phyloP scores from a whole-genome alignment of 2,888 invertebrate species.

The Cephus runcator region DNA sequence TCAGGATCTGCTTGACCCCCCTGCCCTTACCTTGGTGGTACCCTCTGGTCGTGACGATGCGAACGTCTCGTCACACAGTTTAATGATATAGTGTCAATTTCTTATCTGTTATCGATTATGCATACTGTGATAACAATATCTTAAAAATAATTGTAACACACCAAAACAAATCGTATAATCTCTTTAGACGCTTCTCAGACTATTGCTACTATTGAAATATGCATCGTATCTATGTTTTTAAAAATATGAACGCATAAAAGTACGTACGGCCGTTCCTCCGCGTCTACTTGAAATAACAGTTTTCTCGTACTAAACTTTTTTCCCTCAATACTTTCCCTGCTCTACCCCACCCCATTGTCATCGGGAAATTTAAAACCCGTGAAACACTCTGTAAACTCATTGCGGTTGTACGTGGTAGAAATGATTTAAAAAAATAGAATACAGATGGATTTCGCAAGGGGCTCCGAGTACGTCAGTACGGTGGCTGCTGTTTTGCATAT shows the following conservation, averaged over 20 bases:
- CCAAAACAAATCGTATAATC: not conserved
- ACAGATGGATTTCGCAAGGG: slow-evolving; percentile 28
- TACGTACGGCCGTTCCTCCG: too few species aligned
- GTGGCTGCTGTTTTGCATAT: not conserved
- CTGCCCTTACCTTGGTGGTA: too few species aligned
- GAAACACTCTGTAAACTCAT: not conserved
- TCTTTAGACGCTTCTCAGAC: not conserved
- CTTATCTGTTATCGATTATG: too few species aligned
- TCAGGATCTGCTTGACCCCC: too few species aligned
- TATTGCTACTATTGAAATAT: not conserved
- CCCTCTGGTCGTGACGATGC: too few species aligned
- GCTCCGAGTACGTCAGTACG: not conserved
- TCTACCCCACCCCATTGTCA: too few species aligned
- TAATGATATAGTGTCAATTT: too few species aligned
- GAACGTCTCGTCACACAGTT: too few species aligned
- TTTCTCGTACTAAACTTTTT: too few species aligned
- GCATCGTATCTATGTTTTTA: not conserved
- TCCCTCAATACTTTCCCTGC: too few species aligned
- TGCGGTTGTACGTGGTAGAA: not conserved
- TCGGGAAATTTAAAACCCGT: not conserved
- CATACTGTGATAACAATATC: too few species aligned
- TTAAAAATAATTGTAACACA: not conserved
- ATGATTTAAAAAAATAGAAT: slow-evolving; percentile 13
- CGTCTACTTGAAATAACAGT: too few species aligned
- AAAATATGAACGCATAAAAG: not conserved